A percentile compares a stretch with the other conserved stretches of the same genome.
phyloP scores from a whole-genome alignment of 2,888 invertebrate species.

The Ochropleura leucogaster region DNA sequence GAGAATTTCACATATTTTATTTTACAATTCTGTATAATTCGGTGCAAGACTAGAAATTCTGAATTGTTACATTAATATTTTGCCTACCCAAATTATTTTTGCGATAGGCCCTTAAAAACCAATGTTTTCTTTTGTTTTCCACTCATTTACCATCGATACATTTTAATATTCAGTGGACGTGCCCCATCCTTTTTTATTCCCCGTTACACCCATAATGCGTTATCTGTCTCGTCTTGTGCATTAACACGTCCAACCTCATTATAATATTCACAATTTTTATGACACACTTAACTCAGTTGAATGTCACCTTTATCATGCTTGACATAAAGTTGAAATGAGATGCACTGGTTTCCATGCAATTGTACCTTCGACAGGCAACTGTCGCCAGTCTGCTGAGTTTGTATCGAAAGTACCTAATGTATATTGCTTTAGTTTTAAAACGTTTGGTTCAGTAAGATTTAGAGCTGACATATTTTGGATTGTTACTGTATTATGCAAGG shows the following conservation, averaged over 20 bases:
- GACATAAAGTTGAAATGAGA: constrained; percentile 23
- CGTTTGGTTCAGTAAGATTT: not conserved
- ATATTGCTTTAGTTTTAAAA: constrained; percentile 15
- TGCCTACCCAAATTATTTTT: not conserved
- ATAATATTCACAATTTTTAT: constrained; percentile 72
- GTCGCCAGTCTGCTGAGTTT: constrained; percentile 61
- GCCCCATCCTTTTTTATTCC: constrained; percentile 70
- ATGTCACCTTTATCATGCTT: constrained; percentile 18
- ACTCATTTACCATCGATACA: constrained; percentile 56
- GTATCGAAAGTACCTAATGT: constrained; percentile 30
- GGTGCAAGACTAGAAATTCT: no score
- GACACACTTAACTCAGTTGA: constrained; percentile 26
- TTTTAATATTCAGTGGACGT: constrained; percentile 24
- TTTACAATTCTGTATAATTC: not conserved
- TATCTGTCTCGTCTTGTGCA: constrained; percentile 84
- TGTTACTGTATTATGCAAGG: not conserved
- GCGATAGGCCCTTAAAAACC: not conserved
- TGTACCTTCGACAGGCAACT: constrained; percentile 49
- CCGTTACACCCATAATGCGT: constrained; percentile 77
- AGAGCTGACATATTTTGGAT: not conserved
- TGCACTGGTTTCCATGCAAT: constrained; percentile 20
- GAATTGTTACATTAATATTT: not conserved
- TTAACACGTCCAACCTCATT: constrained; percentile 87
- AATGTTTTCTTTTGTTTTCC: not conserved
- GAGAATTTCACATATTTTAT: not conserved